Base-by-base conservation (phyloP, 1,140 invertebrate species). In the Orchestia grillus region DNA sequence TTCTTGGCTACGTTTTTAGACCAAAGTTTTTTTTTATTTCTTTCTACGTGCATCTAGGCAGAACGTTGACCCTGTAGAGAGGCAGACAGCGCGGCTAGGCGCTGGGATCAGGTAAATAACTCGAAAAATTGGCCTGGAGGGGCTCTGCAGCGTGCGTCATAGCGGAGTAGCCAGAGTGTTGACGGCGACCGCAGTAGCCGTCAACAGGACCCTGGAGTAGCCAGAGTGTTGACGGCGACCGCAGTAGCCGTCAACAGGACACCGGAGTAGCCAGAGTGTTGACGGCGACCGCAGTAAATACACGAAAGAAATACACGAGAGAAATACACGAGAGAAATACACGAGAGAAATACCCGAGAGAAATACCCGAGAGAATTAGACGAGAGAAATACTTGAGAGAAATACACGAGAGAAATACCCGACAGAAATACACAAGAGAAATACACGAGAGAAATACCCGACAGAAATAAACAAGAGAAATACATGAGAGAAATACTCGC, bases 11-110 rank as follows among this genome's bases (percentile, higher is more conserved):
- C 92, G 11, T n/a, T 47, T 94, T 94, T 94, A 16, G 15, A 11
- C 4, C 88, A 90, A 8, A 41, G 88, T 11, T 90, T 94, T 47
- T 45, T 45, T 45, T 45, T 44, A 45, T 40, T 94, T 45, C 88
- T 91, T 91, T 91, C 88, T 91, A 91, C 88, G 44, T 94, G 92
- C 44, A 45, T 94, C 92, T 0, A 45, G 44, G 92, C 92, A 94
- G 92, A 94, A 94, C 92, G 44, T 94, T 94, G 92, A 94, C 92
- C 92, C 92, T 47, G 43, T 40, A 91, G 92, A 44, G 44, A n/a
- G 36, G 92, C 92, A 94, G 92, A 94, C 92, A 44, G 92, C 92
- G 92, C 92, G 92, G 43, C 92, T 44, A 91, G 88, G 3, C 4
- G 44, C 28, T 91, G 47, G 47, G 28, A 3, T 8, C 1, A 28